Evolutionary conservation across 2,797 vertebrate species (phyloP), one percentile per base, ranked within the genome.

Genomic region (Paedocypris micromegethes): DNA sequence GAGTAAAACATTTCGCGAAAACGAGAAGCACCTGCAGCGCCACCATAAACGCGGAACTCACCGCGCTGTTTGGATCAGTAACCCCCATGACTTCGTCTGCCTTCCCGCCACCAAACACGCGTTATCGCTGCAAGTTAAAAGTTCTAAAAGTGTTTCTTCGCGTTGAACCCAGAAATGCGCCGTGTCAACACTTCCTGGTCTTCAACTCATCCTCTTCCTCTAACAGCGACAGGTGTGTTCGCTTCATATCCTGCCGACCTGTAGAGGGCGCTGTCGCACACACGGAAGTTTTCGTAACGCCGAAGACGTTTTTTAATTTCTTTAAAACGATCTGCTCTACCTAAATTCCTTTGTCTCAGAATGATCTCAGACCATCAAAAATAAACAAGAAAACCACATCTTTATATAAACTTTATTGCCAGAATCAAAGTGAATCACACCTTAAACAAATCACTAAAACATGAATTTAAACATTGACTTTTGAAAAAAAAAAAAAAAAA

Each of bases 31-130:
- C 60, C 60, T 70, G 60, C 3, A 4, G 43, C 45, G n/a, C 39
- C 4, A 37, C 3, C 41, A n/a, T 61, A 5, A 5, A 7, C 5
- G 37, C 6, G 5, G 42, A 37, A 62, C 71, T 64, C 59, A 79
- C 78, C 73, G 68, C 47, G 23, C 46, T 64, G 47, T 77, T 68
- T 2, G 73, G 78, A 69, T 79, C 78, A 49, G 60, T 68, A 2
- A 79, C 1, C 51, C 75, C 78, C 78, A 79, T 79, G 3, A n/a
- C 58, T 6, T 49, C 5, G 3, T 46, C 3, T 42, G 43, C 2
- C 49, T 9, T 57, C 8, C 49, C 6, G 44, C 23, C 23, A 23
- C 46, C 3, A 45, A 9, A 39, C 41, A 3, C 2, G 23, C 8
- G n/a, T 51, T 6, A 9, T 50, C 37, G 39, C 44, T 57, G 40